Percentiles rank a stretch among this genome's conserved stretches.
phyloP scores from a whole-genome alignment of 1,140 invertebrate species.

The Palaemon carinicauda region DNA sequence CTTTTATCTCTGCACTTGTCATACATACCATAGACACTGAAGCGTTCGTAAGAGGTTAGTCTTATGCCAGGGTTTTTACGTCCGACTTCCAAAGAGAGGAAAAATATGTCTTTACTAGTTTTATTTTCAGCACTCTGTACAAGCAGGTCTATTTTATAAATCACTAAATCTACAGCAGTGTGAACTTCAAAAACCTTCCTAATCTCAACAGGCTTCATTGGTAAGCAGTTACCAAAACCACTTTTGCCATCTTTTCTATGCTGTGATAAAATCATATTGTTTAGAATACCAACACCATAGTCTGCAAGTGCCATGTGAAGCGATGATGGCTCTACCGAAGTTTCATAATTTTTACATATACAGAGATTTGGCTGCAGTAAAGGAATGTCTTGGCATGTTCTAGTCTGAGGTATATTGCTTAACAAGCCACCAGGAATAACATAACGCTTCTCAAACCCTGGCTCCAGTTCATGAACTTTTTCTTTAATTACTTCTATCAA shows the following conservation, averaged over 20 bases:
- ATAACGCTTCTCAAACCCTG: slow-evolving; percentile 50
- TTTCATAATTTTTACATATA: slow-evolving; percentile 63
- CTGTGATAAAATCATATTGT: slow-evolving; percentile 62
- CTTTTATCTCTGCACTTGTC: slow-evolving; percentile 22
- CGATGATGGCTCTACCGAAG: slow-evolving; percentile 51
- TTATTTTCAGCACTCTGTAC: neutral
- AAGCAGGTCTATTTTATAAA: slow-evolving; percentile 42
- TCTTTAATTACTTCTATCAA: slow-evolving; percentile 34
- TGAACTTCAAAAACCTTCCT: slow-evolving; percentile 30
- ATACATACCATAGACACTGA: slow-evolving; percentile 36
- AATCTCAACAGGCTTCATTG: slow-evolving; percentile 9
- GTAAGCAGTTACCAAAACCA: slow-evolving; percentile 49
- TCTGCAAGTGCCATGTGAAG: slow-evolving; percentile 61
- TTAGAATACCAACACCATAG: slow-evolving; percentile 62
- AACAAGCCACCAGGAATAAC: slow-evolving; percentile 61
- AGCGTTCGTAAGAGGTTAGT: slow-evolving; percentile 45
- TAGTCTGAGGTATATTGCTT: slow-evolving; percentile 52
- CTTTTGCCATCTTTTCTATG: slow-evolving; percentile 10
- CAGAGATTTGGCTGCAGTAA: slow-evolving; percentile 62
- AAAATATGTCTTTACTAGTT: slow-evolving; percentile 24
- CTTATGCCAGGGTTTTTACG: slow-evolving; percentile 7
- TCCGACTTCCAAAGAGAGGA: slow-evolving; percentile 34
- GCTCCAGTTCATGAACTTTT: slow-evolving; percentile 7
- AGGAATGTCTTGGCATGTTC: slow-evolving; percentile 62
- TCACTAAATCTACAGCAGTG: slow-evolving; percentile 17